A percentile compares a stretch with the other conserved stretches of the same genome.
These are phyloP conservation scores for Leucophenga varia DNA, from an alignment of 1,140 invertebrate species.

Conservation along the genomic window DNA sequence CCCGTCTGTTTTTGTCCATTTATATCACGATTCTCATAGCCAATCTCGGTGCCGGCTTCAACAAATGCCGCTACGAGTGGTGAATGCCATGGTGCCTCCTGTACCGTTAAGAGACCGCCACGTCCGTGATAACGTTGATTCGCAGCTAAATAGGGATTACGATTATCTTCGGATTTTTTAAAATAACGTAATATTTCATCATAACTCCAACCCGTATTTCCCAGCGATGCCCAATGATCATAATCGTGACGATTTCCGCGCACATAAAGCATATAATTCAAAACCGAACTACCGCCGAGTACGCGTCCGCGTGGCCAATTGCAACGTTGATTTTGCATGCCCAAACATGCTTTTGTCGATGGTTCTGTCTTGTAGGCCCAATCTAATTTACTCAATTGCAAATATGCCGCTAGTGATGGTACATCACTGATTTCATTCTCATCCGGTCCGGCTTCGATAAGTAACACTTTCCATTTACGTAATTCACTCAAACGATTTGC, in stretches of 20 bases:
- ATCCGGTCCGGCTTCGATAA: slow-evolving; percentile 90
- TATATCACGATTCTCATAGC: slow-evolving; percentile 84
- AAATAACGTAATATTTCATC: slow-evolving; percentile 86
- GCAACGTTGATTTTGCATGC: slow-evolving; percentile 72
- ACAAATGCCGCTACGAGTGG: slow-evolving; percentile 80
- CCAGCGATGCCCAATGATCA: slow-evolving; percentile 84
- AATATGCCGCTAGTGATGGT: slow-evolving; percentile 81
- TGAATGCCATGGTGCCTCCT: slow-evolving; percentile 81
- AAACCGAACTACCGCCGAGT: slow-evolving; percentile 83
- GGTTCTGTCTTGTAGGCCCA: slow-evolving; percentile 92
- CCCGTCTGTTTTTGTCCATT: slow-evolving; percentile 81
- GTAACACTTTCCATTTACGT: slow-evolving; percentile 75
- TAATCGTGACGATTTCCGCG: slow-evolving; percentile 82
- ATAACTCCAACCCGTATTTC: slow-evolving; percentile 89
- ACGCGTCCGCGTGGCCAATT: slow-evolving; percentile 85
- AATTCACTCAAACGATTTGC: slow-evolving; percentile 86
- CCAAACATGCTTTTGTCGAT: slow-evolving; percentile 77
- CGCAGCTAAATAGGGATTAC: slow-evolving; percentile 75
- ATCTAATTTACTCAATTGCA: slow-evolving; percentile 85
- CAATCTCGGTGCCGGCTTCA: slow-evolving; percentile 82
- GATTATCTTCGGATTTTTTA: slow-evolving; percentile 85
- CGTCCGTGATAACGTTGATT: slow-evolving; percentile 70
- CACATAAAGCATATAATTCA: slow-evolving; percentile 95
- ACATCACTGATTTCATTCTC: slow-evolving; percentile 90
- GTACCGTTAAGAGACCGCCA: slow-evolving; percentile 78